Evolutionary conservation across 2,888 invertebrate genomes (phyloP).

Genomic region (Maniola hyperantus): DNA sequence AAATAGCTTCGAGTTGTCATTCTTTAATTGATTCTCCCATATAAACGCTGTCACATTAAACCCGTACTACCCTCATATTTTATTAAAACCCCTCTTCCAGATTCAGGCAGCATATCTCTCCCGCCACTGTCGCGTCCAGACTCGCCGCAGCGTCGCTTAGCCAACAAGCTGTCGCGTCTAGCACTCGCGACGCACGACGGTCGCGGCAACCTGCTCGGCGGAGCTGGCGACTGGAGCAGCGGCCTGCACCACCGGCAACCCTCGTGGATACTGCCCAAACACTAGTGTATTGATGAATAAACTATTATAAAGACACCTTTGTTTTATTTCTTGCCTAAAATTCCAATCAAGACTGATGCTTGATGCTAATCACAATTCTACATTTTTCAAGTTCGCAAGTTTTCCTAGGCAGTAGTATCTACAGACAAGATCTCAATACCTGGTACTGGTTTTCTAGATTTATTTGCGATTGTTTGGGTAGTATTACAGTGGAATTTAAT

Average conservation of each 20-base stretch:
- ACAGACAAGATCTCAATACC: too few species aligned
- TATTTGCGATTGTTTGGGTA: too few species aligned
- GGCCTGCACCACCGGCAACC: conserved; percentile 63
- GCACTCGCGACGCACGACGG: conserved; percentile 96
- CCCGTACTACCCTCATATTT: not conserved
- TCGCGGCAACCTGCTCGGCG: conserved; percentile 92
- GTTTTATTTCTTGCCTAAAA: not conserved
- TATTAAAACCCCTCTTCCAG: conserved; percentile 45
- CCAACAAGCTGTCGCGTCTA: conserved; percentile 92
- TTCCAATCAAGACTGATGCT: not conserved
- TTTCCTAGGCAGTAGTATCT: too few species aligned
- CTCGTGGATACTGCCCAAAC: conserved; percentile 73
- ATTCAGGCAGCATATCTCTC: conserved; percentile 74
- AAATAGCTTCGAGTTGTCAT: too few species aligned
- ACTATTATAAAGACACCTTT: not conserved
- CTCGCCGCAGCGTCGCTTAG: conserved; percentile 85
- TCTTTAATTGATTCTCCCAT: too few species aligned
- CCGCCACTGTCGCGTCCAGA: conserved; percentile 76
- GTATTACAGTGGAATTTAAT: too few species aligned
- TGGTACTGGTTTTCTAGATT: too few species aligned
- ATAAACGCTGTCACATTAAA: too few species aligned
- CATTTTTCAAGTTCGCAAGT: too few species aligned
- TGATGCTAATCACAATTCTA: too few species aligned
- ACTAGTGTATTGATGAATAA: conserved; percentile 44
- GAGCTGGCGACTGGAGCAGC: conserved; percentile 88